Evolutionary conservation across 1,140 invertebrate species (phyloP).

Genomic region (Drosophila miranda): DNA sequence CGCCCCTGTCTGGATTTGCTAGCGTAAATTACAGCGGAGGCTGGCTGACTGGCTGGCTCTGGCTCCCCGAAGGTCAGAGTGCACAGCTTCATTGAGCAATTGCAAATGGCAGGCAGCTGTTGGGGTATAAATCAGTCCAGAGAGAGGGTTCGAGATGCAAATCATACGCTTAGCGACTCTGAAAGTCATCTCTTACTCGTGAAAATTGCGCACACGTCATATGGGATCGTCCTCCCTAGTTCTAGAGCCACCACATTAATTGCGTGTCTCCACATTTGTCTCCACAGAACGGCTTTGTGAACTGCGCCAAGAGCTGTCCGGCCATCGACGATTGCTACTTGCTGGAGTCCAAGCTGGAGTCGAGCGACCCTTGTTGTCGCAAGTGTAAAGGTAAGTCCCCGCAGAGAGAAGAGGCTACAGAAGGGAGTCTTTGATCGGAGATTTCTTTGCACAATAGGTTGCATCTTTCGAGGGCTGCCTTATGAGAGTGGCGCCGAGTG

Average conservation of each 20-base stretch:
- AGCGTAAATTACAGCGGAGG: slow-evolving; percentile 15
- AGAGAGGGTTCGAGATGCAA: slow-evolving; percentile 6
- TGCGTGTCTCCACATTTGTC: not conserved
- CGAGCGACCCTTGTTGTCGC: slow-evolving; percentile 86
- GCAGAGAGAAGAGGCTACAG: not conserved
- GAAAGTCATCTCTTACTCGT: slow-evolving; percentile 56
- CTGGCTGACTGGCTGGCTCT: no score
- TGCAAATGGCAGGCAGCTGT: slow-evolving; percentile 36
- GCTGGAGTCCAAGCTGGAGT: slow-evolving; percentile 83
- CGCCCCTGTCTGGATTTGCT: slow-evolving; percentile 9
- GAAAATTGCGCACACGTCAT: slow-evolving; percentile 59
- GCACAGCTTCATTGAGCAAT: slow-evolving; percentile 36
- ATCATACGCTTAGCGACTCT: slow-evolving; percentile 46
- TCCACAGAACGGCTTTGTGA: slow-evolving; percentile 89
- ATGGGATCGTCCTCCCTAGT: not conserved
- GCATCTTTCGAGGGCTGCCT: slow-evolving; percentile 87
- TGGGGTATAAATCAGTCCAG: slow-evolving; percentile 27
- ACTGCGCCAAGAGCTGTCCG: slow-evolving; percentile 87
- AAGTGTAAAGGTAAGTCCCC: slow-evolving; percentile 86
- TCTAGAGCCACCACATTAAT: slow-evolving; percentile 38
- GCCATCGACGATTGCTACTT: slow-evolving; percentile 88
- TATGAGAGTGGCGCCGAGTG: slow-evolving; percentile 90
- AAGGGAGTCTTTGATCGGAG: not conserved
- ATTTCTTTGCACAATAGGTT: slow-evolving; percentile 84
- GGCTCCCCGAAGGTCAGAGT: slow-evolving; percentile 26